phyloP scores from a whole-genome alignment of 64 coral and sea anemone species.

The Stylophora pistillata region DNA sequence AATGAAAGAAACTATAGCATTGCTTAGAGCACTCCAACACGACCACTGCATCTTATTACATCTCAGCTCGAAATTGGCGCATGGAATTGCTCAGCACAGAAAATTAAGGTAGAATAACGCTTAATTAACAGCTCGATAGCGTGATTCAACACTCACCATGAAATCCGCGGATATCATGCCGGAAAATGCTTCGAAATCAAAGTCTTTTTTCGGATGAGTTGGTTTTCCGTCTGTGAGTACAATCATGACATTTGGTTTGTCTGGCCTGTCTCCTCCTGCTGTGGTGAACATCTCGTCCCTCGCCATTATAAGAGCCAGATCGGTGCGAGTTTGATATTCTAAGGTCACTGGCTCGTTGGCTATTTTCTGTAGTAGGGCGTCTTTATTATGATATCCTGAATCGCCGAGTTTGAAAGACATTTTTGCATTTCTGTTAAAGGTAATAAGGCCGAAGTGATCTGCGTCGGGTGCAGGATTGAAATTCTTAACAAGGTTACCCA shows the following conservation, averaged over 20 bases:
- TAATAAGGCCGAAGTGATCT: not conserved
- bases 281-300: not conserved
- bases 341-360: not conserved
- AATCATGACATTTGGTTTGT: constrained; percentile 5
- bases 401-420: not conserved
- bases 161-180: not conserved
- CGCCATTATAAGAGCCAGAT: constrained; percentile 3
- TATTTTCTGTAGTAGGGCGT: not conserved
- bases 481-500: not conserved
- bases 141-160: not conserved
- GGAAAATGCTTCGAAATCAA: not conserved
- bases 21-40: too few species aligned
- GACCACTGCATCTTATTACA: too few species aligned
- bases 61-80: too few species aligned
- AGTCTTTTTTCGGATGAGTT: not conserved
- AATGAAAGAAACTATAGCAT: too few species aligned
- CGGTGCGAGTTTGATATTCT: not conserved
- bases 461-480: not conserved
- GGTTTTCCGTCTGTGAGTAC: constrained; percentile 7
- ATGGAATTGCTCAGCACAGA: too few species aligned
- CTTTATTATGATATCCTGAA: not conserved
- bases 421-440: not conserved
- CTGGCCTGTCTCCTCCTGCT: not conserved
- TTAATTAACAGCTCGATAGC: too few species aligned
- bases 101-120: too few species aligned